Evolutionary conservation across 2,797 vertebrate species (phyloP).

Genomic region (Silurus lanzhouensis): DNA sequence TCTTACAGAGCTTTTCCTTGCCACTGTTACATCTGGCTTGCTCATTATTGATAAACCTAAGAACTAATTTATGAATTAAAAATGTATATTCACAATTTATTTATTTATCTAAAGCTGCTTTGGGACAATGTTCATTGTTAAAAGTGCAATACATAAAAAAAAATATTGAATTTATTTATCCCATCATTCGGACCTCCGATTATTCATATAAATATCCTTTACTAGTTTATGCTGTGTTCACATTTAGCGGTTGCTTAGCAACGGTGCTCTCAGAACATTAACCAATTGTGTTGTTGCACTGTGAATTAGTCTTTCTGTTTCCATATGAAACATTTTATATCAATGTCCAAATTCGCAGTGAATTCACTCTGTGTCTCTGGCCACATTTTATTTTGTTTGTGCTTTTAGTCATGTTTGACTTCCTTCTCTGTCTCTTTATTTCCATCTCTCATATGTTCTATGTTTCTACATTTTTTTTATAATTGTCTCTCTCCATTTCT

Average conservation of each 20-base stretch:
- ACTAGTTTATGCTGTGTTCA: background rate
- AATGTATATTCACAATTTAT: too few relatives aligned
- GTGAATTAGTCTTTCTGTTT: background rate
- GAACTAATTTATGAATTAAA: too few relatives aligned
- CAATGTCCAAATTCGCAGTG: background rate
- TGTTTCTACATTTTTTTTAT: background rate
- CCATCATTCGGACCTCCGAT: background rate
- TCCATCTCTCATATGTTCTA: background rate
- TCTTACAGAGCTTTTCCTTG: too few relatives aligned
- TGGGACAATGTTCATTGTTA: too few relatives aligned
- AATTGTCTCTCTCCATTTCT: background rate
- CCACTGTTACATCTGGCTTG: too few relatives aligned
- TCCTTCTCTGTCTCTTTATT: background rate
- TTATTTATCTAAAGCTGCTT: too few relatives aligned
- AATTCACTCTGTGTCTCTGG: background rate
- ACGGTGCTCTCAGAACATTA: background rate
- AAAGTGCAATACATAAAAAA: too few relatives aligned
- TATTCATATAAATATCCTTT: background rate
- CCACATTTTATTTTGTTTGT: background rate
- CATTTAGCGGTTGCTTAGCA: constrained; percentile 14
- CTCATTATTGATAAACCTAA: too few relatives aligned
- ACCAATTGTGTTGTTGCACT: too few relatives aligned
- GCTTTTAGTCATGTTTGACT: background rate
- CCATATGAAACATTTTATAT: background rate
- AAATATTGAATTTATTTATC: background rate